Percentiles rank a stretch among this genome's conserved stretches.
Evolutionary conservation across 2,797 vertebrate genomes (phyloP).

Genomic region (Spatula versicolor): DNA sequence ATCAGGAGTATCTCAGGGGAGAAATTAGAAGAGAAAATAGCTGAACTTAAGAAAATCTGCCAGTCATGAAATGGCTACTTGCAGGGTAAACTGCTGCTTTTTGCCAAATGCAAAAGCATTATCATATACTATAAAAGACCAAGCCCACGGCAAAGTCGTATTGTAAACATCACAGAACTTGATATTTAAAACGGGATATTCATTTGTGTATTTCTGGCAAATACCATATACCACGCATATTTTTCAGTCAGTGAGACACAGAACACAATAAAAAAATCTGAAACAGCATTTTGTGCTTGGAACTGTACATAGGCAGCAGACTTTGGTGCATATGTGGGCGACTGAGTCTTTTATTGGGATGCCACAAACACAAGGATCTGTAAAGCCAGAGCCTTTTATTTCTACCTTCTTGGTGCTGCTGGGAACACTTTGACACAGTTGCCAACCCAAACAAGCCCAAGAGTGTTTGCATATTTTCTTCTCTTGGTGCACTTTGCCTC

Average conservation of each 20-base stretch:
- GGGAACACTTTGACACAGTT: neutral
- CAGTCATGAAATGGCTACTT: neutral
- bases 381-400: neutral
- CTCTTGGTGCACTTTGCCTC: neutral
- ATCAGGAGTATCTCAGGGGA: neutral
- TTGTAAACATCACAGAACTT: neutral
- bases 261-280: neutral
- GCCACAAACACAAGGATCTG: neutral
- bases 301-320: neutral
- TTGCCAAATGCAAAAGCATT: neutral
- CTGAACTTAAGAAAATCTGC: neutral
- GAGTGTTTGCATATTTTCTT: neutral
- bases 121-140: neutral
- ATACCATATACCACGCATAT: neutral
- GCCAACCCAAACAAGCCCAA: neutral
- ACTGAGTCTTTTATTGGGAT: neutral
- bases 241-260: neutral
- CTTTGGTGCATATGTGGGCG: neutral
- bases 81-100: neutral
- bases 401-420: neutral
- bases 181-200: neutral
- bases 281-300: neutral
- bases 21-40: neutral
- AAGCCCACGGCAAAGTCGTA: neutral
- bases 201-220: accelerated